phyloP scores from a whole-genome alignment of 2,797 vertebrate genomes.

The Gouania willdenowi region DNA sequence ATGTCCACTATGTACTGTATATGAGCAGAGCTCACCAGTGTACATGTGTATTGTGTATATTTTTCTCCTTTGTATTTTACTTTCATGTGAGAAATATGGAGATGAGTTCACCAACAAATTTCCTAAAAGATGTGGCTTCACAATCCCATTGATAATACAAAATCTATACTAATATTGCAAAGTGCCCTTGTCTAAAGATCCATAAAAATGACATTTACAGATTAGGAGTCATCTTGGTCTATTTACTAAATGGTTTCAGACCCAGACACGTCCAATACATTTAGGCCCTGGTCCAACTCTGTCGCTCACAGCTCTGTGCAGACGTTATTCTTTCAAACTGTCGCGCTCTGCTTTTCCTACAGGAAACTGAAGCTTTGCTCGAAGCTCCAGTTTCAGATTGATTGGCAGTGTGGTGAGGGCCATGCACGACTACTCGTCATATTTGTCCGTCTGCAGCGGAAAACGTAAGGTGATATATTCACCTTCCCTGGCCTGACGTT shows the following conservation, averaged over 20 bases:
- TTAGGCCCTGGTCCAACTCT: conserved; percentile 29
- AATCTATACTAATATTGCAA: too few relatives aligned
- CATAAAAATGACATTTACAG: too few relatives aligned
- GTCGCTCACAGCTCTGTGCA: conserved; percentile 54
- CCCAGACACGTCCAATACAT: conserved; percentile 20
- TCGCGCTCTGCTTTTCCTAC: conserved; percentile 30
- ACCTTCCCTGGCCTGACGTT: conserved; percentile 21
- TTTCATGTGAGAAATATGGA: too few relatives aligned
- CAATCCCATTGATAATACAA: too few relatives aligned
- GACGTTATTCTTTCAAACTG: conserved; percentile 27
- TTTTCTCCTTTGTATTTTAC: too few relatives aligned
- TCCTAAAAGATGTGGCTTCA: too few relatives aligned
- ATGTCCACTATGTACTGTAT: too few relatives aligned
- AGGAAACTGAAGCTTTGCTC: conserved; percentile 5
- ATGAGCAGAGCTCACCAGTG: too few relatives aligned
- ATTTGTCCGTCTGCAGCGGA: conserved; percentile 17
- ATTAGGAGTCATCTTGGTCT: too few relatives aligned
- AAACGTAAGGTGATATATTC: conserved; percentile 41
- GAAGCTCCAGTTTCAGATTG: conserved; percentile 59
- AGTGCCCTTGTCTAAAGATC: too few relatives aligned
- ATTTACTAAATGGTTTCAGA: neutral
- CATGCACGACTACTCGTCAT: conserved; percentile 35
- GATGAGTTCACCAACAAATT: too few relatives aligned
- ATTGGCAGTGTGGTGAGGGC: conserved; percentile 29
- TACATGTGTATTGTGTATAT: too few relatives aligned